phyloP scores from a whole-genome alignment of 2,888 invertebrate genomes.

The Rutpela maculata region DNA sequence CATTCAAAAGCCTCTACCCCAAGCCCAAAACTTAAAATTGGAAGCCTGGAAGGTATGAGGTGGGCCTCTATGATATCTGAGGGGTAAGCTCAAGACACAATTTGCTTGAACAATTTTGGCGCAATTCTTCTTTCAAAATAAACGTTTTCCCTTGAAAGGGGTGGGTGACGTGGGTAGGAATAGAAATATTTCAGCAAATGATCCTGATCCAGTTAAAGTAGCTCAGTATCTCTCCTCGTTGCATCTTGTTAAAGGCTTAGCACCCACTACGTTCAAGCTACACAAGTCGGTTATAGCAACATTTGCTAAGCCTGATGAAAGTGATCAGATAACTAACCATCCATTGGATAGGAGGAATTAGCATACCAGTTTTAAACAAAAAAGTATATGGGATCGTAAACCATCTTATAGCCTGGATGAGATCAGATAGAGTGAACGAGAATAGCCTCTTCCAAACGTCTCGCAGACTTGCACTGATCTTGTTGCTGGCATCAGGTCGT shows the following conservation, averaged over 20 bases:
- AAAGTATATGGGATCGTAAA: conserved; percentile 43
- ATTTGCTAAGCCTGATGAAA: conserved; percentile 7
- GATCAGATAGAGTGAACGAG: conserved; percentile 13
- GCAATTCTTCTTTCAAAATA: not conserved
- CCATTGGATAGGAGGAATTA: conserved; percentile 5
- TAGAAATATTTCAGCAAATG: not conserved
- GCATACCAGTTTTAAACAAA: conserved; percentile 20
- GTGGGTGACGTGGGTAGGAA: not conserved
- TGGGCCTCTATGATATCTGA: conserved; percentile 37
- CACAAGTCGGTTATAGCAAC: conserved; percentile 26
- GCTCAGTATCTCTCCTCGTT: conserved; percentile 14
- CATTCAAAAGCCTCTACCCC: conserved; percentile 33
- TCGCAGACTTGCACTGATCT: conserved; percentile 42
- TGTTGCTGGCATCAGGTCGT: conserved; percentile 48
- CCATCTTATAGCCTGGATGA: conserved; percentile 39
- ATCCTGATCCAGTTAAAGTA: conserved; percentile 11
- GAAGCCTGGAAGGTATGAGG: conserved; percentile 48
- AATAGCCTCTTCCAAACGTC: conserved; percentile 47
- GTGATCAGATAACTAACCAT: not conserved
- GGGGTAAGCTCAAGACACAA: not conserved
- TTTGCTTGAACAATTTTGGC: conserved; percentile 1
- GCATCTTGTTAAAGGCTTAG: not conserved
- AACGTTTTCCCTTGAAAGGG: conserved; percentile 12
- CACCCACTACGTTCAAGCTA: conserved; percentile 11
- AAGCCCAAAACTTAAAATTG: conserved; percentile 36